Percentiles rank a stretch among this genome's conserved stretches.
Conservation (phyloP, 2,888 invertebrate species). For the Eumerus sabulonum region DNA sequence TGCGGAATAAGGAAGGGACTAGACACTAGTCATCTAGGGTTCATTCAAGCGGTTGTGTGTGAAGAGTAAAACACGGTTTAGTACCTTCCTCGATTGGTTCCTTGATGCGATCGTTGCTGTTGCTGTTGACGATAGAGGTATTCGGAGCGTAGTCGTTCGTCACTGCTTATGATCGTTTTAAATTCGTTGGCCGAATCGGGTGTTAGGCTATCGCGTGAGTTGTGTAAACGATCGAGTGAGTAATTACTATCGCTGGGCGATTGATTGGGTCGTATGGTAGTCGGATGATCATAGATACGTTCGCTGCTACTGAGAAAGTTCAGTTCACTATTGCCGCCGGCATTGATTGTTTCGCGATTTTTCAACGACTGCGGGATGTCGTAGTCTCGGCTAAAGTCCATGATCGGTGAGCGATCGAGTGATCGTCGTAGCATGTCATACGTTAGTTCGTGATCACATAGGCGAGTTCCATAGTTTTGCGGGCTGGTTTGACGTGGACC, state of each 20-base stretch:
- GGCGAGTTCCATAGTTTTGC: constrained; percentile 77
- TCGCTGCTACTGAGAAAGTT: constrained; percentile 77
- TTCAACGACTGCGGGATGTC: constrained; percentile 74
- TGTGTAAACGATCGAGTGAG: constrained; percentile 71
- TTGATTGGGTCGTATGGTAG: constrained; percentile 71
- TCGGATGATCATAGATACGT: constrained; percentile 76
- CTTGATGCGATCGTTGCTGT: constrained; percentile 69
- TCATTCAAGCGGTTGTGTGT: constrained; percentile 58
- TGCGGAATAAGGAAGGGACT: constrained; percentile 67
- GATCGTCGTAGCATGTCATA: constrained; percentile 77
- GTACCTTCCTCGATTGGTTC: constrained; percentile 76
- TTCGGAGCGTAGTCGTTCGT: constrained; percentile 66
- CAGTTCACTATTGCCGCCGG: constrained; percentile 76
- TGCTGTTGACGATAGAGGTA: constrained; percentile 73
- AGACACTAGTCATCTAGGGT: constrained; percentile 68
- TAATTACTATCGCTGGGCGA: constrained; percentile 74
- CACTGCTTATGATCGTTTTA: constrained; percentile 64
- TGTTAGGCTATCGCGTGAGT: constrained; percentile 69
- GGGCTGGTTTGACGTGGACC: constrained; percentile 75
- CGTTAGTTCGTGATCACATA: constrained; percentile 78
- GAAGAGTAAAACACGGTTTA: constrained; percentile 69
- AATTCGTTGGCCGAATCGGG: constrained; percentile 71
- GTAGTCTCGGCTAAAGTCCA: constrained; percentile 77
- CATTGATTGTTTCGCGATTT: constrained; percentile 76
- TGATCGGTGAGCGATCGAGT: constrained; percentile 76